Base-by-base conservation (phyloP, 2,113 vertebrate genomes). In the Dolichallabes microphthalmus region DNA sequence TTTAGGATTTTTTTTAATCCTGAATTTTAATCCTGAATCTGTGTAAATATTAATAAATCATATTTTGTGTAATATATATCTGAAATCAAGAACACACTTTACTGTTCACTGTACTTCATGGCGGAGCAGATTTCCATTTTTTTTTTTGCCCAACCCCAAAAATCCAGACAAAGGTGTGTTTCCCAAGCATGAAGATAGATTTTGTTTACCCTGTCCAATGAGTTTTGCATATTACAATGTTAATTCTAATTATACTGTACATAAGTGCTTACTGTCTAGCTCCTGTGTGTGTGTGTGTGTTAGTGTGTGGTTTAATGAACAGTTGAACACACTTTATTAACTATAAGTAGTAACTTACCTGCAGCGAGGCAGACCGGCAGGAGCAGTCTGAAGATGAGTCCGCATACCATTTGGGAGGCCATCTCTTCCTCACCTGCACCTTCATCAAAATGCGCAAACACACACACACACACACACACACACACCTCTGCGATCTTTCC, bases 361-460 rank as follows among this genome's bases (percentile, higher is more conserved):
- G 95, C 95, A 89, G 95, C 92, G 84, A 96, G 92, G 91, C 96
- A 96, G 69, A 96, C 86, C 87, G 96, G 96, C 69, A 96, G 95
- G 63, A 96, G 93, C 86, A 97, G 91, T 87, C 96, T 95, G 94
- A 97, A 97, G 91, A 96, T 91, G 64, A 97, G 94, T 84, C 96
- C 96, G 86, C 96, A 97, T 88, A 96, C 92, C 90, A 96, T 95
- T 89, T 97, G 95, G 19, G 95, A 96, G 90, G 96, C 96, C 96
- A 97, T 97, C 63, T 88, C 92, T 89, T 68, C 71, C 81, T 63
- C 25, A 88, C 85, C 77, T 84, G 63, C 19, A 87, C 80, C 71
- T 55, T 64, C 39, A 74, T 81, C 86, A 87, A 80, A 84, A 61
- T 82, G 64, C 80, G 13, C 82, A 45, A 5, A 45, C 39, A 45